Evolutionary conservation across 1,140 invertebrate species (phyloP).

Genomic region (Leptopilina clavipes): DNA sequence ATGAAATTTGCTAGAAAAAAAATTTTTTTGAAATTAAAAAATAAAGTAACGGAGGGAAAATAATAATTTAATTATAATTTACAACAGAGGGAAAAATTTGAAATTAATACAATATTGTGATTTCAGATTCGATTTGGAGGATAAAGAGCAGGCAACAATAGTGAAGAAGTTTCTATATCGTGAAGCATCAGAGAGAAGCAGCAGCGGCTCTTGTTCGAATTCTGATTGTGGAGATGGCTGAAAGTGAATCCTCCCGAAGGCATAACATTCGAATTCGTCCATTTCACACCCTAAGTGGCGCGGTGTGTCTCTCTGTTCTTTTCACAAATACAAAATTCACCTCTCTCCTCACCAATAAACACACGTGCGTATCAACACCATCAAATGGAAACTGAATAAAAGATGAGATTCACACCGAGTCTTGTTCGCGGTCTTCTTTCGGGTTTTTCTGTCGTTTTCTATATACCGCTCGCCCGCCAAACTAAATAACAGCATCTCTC

Average conservation of each 20-base stretch:
- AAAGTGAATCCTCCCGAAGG: conserved; percentile 55
- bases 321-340: conserved; percentile 45
- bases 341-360: conserved; percentile 49
- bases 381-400: conserved; percentile 67
- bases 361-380: conserved; percentile 48
- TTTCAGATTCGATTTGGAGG: no score
- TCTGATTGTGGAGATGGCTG: conserved; percentile 48
- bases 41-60: no score
- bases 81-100: no score
- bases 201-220: conserved; percentile 44
- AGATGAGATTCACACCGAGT: conserved; percentile 73
- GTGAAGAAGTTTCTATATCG: conserved; percentile 37
- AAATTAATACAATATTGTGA: no score
- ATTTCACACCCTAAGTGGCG: conserved; percentile 73
- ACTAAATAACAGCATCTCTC: conserved; percentile 43
- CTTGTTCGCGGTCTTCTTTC: conserved; percentile 66
- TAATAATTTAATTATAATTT: no score
- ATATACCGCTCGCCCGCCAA: conserved; percentile 40
- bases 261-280: conserved; percentile 52
- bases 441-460: conserved; percentile 61
- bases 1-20: no score
- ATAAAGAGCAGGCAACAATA: no score
- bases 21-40: no score
- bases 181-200: no score
- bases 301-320: conserved; percentile 66